Evolutionary conservation across 2,113 vertebrate genomes (phyloP).

Genomic region (Microcebus murinus): DNA sequence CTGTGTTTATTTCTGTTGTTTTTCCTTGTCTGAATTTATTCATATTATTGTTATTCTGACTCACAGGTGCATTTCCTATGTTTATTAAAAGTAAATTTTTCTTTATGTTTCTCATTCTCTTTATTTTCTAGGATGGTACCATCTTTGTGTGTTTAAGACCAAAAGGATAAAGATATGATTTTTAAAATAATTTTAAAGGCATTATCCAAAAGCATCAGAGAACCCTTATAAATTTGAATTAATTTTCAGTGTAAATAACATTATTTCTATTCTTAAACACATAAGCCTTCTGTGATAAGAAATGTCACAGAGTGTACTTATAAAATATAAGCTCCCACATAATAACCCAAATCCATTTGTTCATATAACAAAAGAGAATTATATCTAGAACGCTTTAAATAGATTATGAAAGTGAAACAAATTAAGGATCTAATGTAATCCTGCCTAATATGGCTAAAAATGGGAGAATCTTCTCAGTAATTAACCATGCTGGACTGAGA

Average conservation of each 20-base stretch:
- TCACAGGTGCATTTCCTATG: not conserved
- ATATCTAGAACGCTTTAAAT: not conserved
- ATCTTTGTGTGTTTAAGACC: not conserved
- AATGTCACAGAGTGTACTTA: not conserved
- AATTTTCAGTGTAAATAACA: slow-evolving; percentile 8
- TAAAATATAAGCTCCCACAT: not conserved
- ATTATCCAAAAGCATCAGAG: not conserved
- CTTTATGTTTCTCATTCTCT: not conserved
- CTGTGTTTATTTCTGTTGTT: not conserved
- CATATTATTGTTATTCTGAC: not conserved
- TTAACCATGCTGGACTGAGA: not conserved
- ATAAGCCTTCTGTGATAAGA: not conserved
- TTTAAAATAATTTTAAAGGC: not conserved
- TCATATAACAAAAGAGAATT: slow-evolving; percentile 29
- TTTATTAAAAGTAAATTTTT: not conserved
- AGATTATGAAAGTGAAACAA: slow-evolving; percentile 34
- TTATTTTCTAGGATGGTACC: not conserved
- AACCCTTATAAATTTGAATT: slow-evolving; percentile 4
- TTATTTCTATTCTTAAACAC: not conserved
- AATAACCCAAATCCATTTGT: not conserved
- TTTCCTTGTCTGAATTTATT: not conserved
- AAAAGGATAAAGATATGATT: not conserved
- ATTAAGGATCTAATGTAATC: not conserved
- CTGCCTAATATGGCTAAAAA: not conserved
- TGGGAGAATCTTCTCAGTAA: not conserved